Percentiles rank a stretch among this genome's conserved stretches.
Conservation (phyloP, 2,888 invertebrate genomes). For the Aquatica leii region DNA sequence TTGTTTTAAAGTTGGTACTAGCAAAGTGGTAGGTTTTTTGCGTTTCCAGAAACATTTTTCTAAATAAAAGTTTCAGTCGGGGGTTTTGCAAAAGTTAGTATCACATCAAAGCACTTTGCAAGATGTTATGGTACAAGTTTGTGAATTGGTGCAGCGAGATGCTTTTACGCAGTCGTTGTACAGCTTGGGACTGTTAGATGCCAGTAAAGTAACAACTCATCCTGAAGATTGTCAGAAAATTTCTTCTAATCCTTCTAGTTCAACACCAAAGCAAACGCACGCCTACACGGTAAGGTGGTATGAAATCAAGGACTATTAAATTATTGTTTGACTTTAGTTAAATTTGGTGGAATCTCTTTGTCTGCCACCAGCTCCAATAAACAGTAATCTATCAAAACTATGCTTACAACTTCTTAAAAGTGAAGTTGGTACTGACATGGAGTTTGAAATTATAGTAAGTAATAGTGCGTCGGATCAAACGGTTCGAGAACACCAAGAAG, state of each 20-base stretch:
- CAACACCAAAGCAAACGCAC: constrained; percentile 48
- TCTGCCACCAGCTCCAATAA: constrained; percentile 65
- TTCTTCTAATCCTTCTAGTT: constrained; percentile 38
- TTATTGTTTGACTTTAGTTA: constrained; percentile 55
- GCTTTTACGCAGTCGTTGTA: constrained; percentile 68
- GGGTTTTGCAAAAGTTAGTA: constrained; percentile 63
- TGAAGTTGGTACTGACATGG: constrained; percentile 69
- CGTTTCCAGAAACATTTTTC: not conserved
- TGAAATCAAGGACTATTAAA: not conserved
- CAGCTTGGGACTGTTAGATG: constrained; percentile 65
- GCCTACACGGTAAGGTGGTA: constrained; percentile 44
- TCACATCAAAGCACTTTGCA: constrained; percentile 63
- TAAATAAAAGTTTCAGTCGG: constrained; percentile 58
- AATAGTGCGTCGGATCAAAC: constrained; percentile 32
- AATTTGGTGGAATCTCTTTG: constrained; percentile 70
- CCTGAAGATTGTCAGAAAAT: constrained; percentile 37
- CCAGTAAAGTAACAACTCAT: constrained; percentile 21
- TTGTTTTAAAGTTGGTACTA: constrained; percentile 69
- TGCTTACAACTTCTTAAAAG: constrained; percentile 67
- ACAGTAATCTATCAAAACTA: constrained; percentile 66
- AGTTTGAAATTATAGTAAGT: constrained; percentile 66
- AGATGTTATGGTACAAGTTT: constrained; percentile 63
- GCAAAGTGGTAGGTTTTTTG: constrained; percentile 68
- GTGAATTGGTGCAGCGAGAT: constrained; percentile 69
- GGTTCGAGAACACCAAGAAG: constrained; percentile 35